phyloP scores from a whole-genome alignment of 2,113 vertebrate genomes.

The Lasiurus borealis region DNA sequence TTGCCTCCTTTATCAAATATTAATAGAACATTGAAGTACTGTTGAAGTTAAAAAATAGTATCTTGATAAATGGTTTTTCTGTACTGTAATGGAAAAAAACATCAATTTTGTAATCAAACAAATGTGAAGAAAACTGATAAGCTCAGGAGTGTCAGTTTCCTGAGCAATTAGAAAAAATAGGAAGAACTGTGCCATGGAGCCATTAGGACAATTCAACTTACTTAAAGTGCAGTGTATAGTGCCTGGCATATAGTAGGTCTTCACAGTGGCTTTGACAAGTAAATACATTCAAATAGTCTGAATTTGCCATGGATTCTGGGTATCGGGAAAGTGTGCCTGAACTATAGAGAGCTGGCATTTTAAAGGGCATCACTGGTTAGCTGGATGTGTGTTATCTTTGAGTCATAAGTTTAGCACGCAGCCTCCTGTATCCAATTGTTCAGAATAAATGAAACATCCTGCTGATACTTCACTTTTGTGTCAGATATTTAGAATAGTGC shows the following conservation, averaged over 20 bases:
- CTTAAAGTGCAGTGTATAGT: accelerated
- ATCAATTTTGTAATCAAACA: slow-evolving; percentile 13
- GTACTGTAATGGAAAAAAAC: neutral
- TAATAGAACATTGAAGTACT: too few species aligned
- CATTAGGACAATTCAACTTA: neutral
- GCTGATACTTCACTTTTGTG: neutral
- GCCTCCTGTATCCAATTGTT: neutral
- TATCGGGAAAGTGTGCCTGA: neutral
- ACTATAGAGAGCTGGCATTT: neutral
- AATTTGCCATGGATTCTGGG: neutral
- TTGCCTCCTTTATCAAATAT: too few species aligned
- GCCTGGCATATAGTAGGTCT: neutral
- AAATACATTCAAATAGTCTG: neutral
- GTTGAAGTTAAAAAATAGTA: neutral
- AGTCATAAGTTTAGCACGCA: neutral
- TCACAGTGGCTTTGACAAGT: neutral
- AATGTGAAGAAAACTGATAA: neutral
- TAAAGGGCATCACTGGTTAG: neutral
- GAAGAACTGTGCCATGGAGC: neutral
- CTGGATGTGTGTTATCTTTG: neutral
- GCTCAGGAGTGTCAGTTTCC: neutral
- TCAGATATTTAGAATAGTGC: neutral
- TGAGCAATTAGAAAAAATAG: neutral
- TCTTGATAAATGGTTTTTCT: slow-evolving; percentile 4
- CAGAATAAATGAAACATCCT: slow-evolving; percentile 38